Percentiles rank a stretch among this genome's conserved stretches.
Conservation (phyloP, 53 echinoderm and acorn worm genomes). For the Echinometra lucunter region DNA sequence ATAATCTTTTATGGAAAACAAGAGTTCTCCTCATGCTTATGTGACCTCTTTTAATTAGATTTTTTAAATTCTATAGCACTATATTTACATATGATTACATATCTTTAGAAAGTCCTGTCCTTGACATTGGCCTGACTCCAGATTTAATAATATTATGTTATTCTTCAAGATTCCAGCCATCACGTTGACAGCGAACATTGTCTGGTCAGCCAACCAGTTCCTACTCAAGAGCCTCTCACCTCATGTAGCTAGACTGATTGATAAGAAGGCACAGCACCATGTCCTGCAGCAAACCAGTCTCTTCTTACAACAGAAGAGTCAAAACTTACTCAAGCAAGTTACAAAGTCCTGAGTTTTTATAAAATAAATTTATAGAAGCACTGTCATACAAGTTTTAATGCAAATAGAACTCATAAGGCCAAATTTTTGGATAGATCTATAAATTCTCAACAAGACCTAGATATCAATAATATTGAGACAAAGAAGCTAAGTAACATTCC, state of each 20-base stretch:
- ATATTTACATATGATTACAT: no score
- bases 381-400: neutral
- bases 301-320: slow-evolving; percentile 90
- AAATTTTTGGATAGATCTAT: no score
- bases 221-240: slow-evolving; percentile 93
- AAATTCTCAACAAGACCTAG: no score
- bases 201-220: slow-evolving; percentile 98
- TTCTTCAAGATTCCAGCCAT: slow-evolving; percentile 86
- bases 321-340: slow-evolving; percentile 86
- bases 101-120: no score
- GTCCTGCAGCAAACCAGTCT: slow-evolving; percentile 68
- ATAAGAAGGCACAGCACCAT: slow-evolving; percentile 75
- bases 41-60: no score
- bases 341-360: neutral
- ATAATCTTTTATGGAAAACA: no score
- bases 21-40: no score
- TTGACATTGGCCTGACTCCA: neutral
- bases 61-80: no score
- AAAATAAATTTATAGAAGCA: neutral
- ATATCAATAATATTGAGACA: neutral
- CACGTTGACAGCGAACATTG: slow-evolving; percentile 93
- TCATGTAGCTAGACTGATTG: slow-evolving; percentile 90
- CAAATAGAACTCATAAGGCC: neutral
- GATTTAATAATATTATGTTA: neutral
- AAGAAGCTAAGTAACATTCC: neutral